phyloP scores from a whole-genome alignment of 2,113 vertebrate species.

The Lutjanus erythropterus region DNA sequence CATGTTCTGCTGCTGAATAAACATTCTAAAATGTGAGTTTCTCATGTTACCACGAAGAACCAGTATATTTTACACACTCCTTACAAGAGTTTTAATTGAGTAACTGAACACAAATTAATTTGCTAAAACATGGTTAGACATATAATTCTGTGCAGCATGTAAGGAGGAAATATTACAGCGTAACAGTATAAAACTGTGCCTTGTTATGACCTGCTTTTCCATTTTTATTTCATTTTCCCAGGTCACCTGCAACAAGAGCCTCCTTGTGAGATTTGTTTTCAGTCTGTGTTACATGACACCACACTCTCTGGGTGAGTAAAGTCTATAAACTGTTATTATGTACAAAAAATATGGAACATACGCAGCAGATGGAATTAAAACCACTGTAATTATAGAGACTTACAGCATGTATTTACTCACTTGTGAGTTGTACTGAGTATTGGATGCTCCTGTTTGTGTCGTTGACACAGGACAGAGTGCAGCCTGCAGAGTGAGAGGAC shows the following conservation, averaged over 20 bases:
- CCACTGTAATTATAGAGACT: constrained; percentile 24
- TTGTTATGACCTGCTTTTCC: background rate
- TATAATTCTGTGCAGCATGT: background rate
- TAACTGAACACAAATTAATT: background rate
- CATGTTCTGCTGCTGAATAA: too few species aligned
- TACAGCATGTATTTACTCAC: constrained; percentile 20
- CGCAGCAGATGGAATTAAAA: constrained; percentile 29
- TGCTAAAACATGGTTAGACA: background rate
- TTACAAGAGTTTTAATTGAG: background rate
- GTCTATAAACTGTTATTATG: constrained; percentile 43
- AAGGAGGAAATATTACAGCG: background rate
- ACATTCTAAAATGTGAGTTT: too few species aligned
- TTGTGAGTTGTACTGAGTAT: background rate
- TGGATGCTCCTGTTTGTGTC: constrained; percentile 38
- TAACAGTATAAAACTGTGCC: background rate
- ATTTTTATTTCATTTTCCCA: background rate
- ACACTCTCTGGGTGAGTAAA: constrained; percentile 3
- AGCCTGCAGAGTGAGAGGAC: constrained; percentile 23
- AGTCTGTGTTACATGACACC: background rate
- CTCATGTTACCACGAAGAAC: background rate
- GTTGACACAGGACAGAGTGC: constrained; percentile 26
- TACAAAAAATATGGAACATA: constrained; percentile 16
- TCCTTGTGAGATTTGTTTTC: constrained; percentile 2
- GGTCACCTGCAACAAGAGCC: constrained; percentile 15
- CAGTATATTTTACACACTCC: background rate